phyloP scores from a whole-genome alignment of 2,888 invertebrate species.

The Oeneis ivallda region DNA sequence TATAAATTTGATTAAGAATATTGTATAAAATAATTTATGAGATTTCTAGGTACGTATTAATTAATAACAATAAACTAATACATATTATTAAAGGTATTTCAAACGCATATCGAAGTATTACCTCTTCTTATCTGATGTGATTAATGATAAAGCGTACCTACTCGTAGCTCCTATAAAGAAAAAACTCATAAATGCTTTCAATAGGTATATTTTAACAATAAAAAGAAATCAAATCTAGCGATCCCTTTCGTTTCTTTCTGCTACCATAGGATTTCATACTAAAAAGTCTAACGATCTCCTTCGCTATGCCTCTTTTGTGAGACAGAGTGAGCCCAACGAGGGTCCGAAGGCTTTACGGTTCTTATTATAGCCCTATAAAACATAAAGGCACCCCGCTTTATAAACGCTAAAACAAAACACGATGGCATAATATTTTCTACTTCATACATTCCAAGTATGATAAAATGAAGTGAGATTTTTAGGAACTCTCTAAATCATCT shows the following conservation, averaged over 20 bases:
- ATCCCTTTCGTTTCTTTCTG: not conserved
- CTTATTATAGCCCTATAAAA: slow-evolving; percentile 76
- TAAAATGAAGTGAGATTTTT: not conserved
- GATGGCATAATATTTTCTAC: slow-evolving; percentile 66
- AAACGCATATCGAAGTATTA: too few relatives aligned
- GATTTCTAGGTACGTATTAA: too few relatives aligned
- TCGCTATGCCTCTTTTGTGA: slow-evolving; percentile 65
- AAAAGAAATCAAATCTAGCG: slow-evolving; percentile 4
- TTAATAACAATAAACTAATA: too few relatives aligned
- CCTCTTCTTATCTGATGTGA: too few relatives aligned
- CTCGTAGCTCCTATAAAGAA: not conserved
- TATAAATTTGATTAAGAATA: too few relatives aligned
- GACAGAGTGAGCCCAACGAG: slow-evolving; percentile 58
- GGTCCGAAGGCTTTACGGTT: slow-evolving; percentile 66
- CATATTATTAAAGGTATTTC: too few relatives aligned
- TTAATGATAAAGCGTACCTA: too few relatives aligned
- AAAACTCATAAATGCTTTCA: not conserved
- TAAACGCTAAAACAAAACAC: slow-evolving; percentile 70
- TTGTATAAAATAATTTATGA: too few relatives aligned
- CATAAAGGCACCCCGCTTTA: slow-evolving; percentile 69
- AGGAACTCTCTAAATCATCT: not conserved
- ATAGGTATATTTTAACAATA: not conserved
- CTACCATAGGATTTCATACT: slow-evolving; percentile 47
- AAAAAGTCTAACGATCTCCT: slow-evolving; percentile 57
- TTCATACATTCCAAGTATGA: slow-evolving; percentile 54